Base-by-base conservation (phyloP, 2,888 invertebrate genomes). In the Gnatocerus cornutus region DNA sequence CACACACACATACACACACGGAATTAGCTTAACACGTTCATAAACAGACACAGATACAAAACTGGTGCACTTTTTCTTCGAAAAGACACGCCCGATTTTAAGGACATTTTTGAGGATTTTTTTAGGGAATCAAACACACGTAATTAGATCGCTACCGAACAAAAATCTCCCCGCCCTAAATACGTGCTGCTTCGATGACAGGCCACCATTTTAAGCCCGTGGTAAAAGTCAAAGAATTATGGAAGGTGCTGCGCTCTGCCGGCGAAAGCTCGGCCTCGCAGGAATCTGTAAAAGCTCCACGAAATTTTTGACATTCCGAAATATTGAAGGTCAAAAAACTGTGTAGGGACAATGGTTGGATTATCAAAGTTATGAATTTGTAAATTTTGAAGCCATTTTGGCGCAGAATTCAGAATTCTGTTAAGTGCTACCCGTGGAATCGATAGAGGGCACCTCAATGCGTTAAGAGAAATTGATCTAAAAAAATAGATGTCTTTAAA, bases 141-240 rank as follows among this genome's bases (percentile, higher is more conserved):
- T 78, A 76, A 76, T 73, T 73, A 77, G 78, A 77, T 79, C 79
- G 77, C 76, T 73, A 77, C 72, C 74, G 74, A 74, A 73, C 76
- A 76, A 74, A 73, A 80, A 78, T 76, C 81, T 84, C 84, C 84
- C 85, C 81, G 81, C 81, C 81, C 87, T 86, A 84, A 77, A 86
- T 83, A 84, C 82, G 82, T 82, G 78, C 81, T 79, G 77, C 78
- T 77, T 78, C 80, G 79, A 78, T 83, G 82, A 83, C 83, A 82
- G 81, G 76, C 83, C 82, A 82, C 84, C 84, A 84, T 84, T 83
- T 84, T 84, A 75, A 77, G 67, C 68, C 68, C 45, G 68, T 48
- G 63, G 41, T 21, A 56, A 56, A 53, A 61, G 61, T 45, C 61
- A 21, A 33, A 45, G 13, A 16, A 43, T 68, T 45, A 52, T 27